Conservation (phyloP, 2,888 invertebrate genomes). For the Lasioglossum leucozonium region DNA sequence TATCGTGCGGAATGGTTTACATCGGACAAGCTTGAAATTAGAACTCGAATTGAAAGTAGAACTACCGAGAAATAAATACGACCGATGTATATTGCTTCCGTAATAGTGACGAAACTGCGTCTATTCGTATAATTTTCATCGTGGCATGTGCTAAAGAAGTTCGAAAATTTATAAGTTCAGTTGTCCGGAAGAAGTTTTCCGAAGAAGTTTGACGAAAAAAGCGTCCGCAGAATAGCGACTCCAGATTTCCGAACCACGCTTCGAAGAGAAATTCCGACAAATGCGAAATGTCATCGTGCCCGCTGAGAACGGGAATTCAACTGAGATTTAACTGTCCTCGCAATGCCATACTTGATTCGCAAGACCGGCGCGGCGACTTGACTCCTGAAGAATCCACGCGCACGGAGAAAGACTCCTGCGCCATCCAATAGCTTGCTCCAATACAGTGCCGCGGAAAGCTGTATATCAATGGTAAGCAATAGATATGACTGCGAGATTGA, state of each 20-base stretch:
- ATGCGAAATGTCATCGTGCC: conserved; percentile 61
- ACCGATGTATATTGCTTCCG: background rate
- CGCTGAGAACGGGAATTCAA: conserved; percentile 21
- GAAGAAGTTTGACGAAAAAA: background rate
- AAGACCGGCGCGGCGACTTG: conserved; percentile 31
- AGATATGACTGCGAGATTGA: conserved; percentile 14
- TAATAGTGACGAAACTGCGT: no score
- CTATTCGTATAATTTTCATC: no score
- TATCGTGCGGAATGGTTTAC: background rate
- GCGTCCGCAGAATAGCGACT: background rate
- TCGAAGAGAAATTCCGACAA: conserved; percentile 22
- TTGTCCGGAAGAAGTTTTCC: no score
- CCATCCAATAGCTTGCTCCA: background rate
- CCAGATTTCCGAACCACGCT: conserved; percentile 24
- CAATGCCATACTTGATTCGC: conserved; percentile 42
- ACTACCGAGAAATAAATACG: background rate
- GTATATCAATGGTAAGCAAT: conserved; percentile 30
- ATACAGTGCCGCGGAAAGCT: conserved; percentile 3
- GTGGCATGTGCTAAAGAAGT: no score
- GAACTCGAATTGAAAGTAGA: no score
- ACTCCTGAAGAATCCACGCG: conserved; percentile 49
- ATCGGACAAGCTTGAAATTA: background rate
- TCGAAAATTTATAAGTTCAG: background rate
- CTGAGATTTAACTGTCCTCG: conserved; percentile 21
- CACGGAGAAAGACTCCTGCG: background rate